These are phyloP conservation scores for Nyctibius grandis DNA, from an alignment of 2,797 vertebrate species.

Conservation along the genomic window DNA sequence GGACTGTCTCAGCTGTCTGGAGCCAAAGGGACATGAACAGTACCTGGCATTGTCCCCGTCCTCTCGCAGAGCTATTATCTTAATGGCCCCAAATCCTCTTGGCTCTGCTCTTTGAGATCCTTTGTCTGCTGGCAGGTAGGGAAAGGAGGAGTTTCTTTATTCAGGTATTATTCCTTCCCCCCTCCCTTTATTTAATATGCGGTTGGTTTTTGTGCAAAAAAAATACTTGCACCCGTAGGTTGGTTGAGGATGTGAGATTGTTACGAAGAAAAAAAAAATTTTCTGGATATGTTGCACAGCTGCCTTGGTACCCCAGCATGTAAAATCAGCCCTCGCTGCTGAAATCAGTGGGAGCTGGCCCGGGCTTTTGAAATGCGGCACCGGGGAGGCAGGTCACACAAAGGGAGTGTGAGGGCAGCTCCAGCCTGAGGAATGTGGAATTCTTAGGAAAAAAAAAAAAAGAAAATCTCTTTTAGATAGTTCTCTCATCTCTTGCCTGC, in stretches of 20 bases:
- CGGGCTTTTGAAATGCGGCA: not conserved
- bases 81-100: not conserved
- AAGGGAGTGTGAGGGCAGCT: not conserved
- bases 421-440: not conserved
- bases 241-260: not conserved
- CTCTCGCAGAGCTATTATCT: not conserved
- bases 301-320: not conserved
- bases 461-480: not conserved
- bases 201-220: not conserved
- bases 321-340: not conserved
- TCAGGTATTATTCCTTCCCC: not conserved
- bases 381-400: not conserved
- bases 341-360: not conserved
- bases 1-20: not conserved
- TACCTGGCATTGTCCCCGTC: not conserved
- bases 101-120: not conserved
- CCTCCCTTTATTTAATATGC: not conserved
- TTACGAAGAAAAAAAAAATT: not conserved
- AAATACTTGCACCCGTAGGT: rapidly evolving
- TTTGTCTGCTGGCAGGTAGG: not conserved
- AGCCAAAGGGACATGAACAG: not conserved
- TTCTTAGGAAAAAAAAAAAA: not conserved
- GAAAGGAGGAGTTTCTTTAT: not conserved
- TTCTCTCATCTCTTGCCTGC: not conserved
- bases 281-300: not conserved